Evolutionary conservation across 2,888 invertebrate genomes (phyloP).

Genomic region (Teleogryllus oceanicus): DNA sequence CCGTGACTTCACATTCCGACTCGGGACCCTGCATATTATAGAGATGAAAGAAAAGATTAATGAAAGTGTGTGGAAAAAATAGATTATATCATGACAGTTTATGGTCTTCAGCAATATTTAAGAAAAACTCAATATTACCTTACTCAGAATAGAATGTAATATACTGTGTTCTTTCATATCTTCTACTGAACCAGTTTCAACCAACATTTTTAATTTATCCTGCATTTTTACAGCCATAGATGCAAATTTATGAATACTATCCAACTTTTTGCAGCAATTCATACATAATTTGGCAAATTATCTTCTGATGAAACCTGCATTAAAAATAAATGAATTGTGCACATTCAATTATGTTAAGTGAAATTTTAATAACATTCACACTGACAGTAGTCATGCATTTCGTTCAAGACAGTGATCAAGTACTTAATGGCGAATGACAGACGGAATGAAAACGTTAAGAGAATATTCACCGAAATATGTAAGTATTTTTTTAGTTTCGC

Average conservation of each 20-base stretch:
- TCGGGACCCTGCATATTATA: conserved; percentile 36
- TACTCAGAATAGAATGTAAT: conserved; percentile 55
- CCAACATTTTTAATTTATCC: conserved; percentile 51
- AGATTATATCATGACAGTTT: background rate
- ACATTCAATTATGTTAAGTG: background rate
- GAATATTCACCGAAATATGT: conserved; percentile 58
- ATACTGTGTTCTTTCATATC: conserved; percentile 51
- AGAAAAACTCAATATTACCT: conserved; percentile 44
- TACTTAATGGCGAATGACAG: conserved; percentile 36
- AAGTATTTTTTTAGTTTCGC: conserved; percentile 67
- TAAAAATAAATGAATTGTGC: conserved; percentile 34
- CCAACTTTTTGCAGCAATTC: conserved; percentile 61
- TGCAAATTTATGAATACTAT: conserved; percentile 64
- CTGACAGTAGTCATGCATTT: background rate
- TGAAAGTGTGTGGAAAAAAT: background rate
- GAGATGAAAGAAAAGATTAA: background rate
- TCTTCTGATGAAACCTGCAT: conserved; percentile 63
- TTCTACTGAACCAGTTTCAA: conserved; percentile 39
- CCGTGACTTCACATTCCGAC: conserved; percentile 48
- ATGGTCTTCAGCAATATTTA: background rate
- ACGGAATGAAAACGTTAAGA: conserved; percentile 29
- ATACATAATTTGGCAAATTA: conserved; percentile 64
- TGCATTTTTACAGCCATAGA: conserved; percentile 63
- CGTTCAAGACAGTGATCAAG: conserved; percentile 4
- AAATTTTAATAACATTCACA: background rate